Evolutionary conservation across 2,113 vertebrate genomes (phyloP), one percentile per base, ranked within the genome.

Genomic region (Garra rufa): DNA sequence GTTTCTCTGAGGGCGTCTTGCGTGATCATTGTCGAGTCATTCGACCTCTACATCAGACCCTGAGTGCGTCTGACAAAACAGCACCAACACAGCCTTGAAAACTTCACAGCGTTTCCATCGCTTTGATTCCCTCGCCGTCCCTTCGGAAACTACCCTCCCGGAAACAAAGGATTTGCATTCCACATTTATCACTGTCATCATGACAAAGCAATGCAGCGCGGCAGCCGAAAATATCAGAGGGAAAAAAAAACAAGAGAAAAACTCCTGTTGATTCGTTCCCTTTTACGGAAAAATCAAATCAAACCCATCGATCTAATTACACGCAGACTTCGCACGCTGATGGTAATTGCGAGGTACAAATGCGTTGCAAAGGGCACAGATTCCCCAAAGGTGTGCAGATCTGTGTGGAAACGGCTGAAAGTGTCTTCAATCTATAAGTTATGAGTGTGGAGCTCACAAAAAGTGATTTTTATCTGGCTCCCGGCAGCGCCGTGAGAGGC

Each of bases 231-330:
- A 61, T 67, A 63, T 81, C 46, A 59, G 69, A 70, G 28, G 7
- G 14, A n/a, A 30, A 24, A 11, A 19, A 1, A 14, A n/a, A n/a
- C n/a, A n/a, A 65, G 61, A 57, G 52, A 21, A 80, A 70, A 76
- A 65, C 65, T 82, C 44, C 3, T 19, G 61, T 71, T 83, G 81
- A 86, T 83, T 83, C 44, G 34, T 70, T 88, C 69, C 38, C 28
- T 69, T 76, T 86, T 86, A 82, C 55, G 59, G 8, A 38, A 81
- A 88, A 83, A 88, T 88, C 81, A 43, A 71, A 83, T 87, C 83
- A 78, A 75, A 79, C 30, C 69, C 46, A 81, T 88, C 76, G 84
- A 88, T 88, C 84, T 86, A 81, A 84, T 88, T 88, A 83, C 75
- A 61, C 48, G 73, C 50, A 38, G 74, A 85, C 73, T 78, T 78